Conservation (phyloP, 2,888 invertebrate genomes). For the Colostygia pectinataria region DNA sequence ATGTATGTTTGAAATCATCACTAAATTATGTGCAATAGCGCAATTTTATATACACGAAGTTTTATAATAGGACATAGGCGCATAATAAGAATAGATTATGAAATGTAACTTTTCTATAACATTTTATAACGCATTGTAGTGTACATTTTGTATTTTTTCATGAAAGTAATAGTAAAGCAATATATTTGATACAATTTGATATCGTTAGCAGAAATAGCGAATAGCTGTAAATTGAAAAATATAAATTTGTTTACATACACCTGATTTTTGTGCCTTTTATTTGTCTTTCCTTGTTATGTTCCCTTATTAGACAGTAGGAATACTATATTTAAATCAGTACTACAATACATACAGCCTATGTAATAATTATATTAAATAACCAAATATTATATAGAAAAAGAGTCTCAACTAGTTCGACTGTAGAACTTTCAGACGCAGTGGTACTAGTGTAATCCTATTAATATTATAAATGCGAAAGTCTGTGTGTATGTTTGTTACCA, state of each 20-base stretch:
- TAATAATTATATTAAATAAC: too few species aligned
- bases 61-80: conserved; percentile 49
- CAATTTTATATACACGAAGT: conserved; percentile 49
- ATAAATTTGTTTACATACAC: conserved; percentile 80
- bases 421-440: too few species aligned
- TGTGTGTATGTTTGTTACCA: too few species aligned
- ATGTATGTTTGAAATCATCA: conserved; percentile 41
- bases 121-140: conserved; percentile 67
- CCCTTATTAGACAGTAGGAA: not conserved
- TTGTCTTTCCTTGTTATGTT: conserved; percentile 29
- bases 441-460: too few species aligned
- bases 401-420: too few species aligned
- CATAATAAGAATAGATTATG: conserved; percentile 74
- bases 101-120: conserved; percentile 76
- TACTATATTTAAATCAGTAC: not conserved
- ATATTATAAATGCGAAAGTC: too few species aligned
- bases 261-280: conserved; percentile 54
- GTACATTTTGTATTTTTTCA: conserved; percentile 82
- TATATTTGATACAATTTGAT: conserved; percentile 76
- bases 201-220: conserved; percentile 65
- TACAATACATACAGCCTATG: too few species aligned
- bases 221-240: conserved; percentile 71
- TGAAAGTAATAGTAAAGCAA: conserved; percentile 70
- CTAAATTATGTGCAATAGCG: conserved; percentile 29
- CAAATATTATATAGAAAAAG: too few species aligned